Evolutionary conservation across 2,888 invertebrate species (phyloP).

Genomic region (Cosmia trapezina): DNA sequence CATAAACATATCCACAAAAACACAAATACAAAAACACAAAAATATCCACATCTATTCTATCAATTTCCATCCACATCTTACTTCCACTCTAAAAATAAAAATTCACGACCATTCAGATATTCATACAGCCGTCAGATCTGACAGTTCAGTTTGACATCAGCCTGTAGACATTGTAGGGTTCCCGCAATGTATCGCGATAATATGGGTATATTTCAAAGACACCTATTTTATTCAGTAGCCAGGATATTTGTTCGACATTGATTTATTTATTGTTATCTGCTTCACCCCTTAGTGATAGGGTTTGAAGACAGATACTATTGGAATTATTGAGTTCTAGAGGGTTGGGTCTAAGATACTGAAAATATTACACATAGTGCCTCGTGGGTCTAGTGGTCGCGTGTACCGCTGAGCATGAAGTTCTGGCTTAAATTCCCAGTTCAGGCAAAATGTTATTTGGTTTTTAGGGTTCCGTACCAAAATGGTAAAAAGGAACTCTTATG

Average conservation of each 20-base stretch:
- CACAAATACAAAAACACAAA: not conserved
- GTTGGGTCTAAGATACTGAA: slow-evolving; percentile 9
- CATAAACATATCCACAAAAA: no score
- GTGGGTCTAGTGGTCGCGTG: no score
- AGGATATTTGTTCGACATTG: slow-evolving; percentile 74
- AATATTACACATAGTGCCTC: not conserved
- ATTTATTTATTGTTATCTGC: slow-evolving; percentile 82
- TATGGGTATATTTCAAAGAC: slow-evolving; percentile 85
- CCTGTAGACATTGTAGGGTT: slow-evolving; percentile 69
- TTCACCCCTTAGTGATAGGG: slow-evolving; percentile 63
- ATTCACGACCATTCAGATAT: slow-evolving; percentile 39
- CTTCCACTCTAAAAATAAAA: slow-evolving; percentile 33
- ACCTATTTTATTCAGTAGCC: slow-evolving; percentile 84
- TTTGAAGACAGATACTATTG: slow-evolving; percentile 59
- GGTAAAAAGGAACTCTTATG: no score
- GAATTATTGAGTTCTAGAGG: slow-evolving; percentile 32
- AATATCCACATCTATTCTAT: not conserved
- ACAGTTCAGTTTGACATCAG: slow-evolving; percentile 62
- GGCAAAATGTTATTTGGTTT: no score
- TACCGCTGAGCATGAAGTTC: no score
- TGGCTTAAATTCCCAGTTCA: no score
- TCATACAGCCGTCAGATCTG: slow-evolving; percentile 59
- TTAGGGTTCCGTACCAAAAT: no score
- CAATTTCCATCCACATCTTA: slow-evolving; percentile 14
- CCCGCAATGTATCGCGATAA: slow-evolving; percentile 79